Evolutionary conservation across 1,140 invertebrate species (phyloP), one percentile per base, ranked within the genome.

Genomic region (Magallana gigas): DNA sequence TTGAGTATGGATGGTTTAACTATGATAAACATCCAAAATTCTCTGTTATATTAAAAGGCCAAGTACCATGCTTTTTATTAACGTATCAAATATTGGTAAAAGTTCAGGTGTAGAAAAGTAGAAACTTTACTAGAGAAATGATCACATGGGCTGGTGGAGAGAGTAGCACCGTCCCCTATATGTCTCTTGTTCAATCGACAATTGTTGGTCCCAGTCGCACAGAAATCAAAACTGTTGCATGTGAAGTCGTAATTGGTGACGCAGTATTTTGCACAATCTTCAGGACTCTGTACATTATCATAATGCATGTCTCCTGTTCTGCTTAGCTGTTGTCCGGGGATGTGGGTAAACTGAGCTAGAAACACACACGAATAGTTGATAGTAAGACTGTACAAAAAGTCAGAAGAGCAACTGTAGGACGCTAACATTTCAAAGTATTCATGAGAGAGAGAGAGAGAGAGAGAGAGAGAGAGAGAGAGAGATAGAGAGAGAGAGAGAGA

Each of bases 211-310:
- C 80, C 56, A 81, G 91, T 88, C 9, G 89, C 68, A 86, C 92
- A 93, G 81, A 89, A 92, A 57, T 92, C 91, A 83, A 91, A 93
- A 80, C 92, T 93, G 29, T 91, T 90, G 83, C 92, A 93, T 11
- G 86, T 83, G 76, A 92, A 91, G 71, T 84, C 88, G 14, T 58
- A 59, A 71, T 88, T 91, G 23, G 85, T 83, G 14, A 91, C 87
- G 86, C 92, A 93, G 16, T 88, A 76, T 58, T 88, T 86, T 9
- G 92, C 91, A 88, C 92, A 93, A n/a, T 88, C 85, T 48, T 87
- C 60, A 11, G 90, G 80, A 83, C 89, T 88, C 11, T 58, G n/a
- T 1, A 90, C 85, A 36, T 87, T 71, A 16, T 82, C 18, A 57
- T 88, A 89, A 0, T 59, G n/a, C 56, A 81, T 16, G 87, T 92